phyloP scores from a whole-genome alignment of 2,113 vertebrate genomes.

The Benitochromis conjunctus region DNA sequence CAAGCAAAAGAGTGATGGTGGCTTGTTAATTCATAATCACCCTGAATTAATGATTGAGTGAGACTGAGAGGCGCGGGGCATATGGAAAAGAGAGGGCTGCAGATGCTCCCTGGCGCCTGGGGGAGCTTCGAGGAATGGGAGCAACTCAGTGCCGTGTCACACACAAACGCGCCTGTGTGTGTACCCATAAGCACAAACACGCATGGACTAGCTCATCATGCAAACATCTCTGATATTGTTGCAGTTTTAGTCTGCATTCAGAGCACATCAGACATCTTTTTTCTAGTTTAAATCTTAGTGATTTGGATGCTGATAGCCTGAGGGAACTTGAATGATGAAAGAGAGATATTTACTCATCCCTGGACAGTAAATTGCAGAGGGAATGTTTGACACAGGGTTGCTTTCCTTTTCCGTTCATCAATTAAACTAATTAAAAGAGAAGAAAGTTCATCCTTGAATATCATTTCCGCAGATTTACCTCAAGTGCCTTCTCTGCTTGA shows the following conservation, averaged over 20 bases:
- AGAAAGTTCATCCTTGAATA: not conserved
- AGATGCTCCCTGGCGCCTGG: slow-evolving; percentile 56
- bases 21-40: slow-evolving; percentile 71
- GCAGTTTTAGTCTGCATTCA: slow-evolving; percentile 16
- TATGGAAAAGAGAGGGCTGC: slow-evolving; percentile 65
- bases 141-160: slow-evolving; percentile 32
- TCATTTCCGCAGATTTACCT: not conserved
- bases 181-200: slow-evolving; percentile 14
- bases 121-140: slow-evolving; percentile 43
- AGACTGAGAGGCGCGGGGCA: slow-evolving; percentile 60
- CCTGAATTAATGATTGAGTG: slow-evolving; percentile 71
- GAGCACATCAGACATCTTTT: not conserved
- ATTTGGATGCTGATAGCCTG: slow-evolving; percentile 4
- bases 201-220: not conserved
- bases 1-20: slow-evolving; percentile 28
- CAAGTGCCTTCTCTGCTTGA: not conserved
- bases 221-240: slow-evolving; percentile 13
- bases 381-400: not conserved
- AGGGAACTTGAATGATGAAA: slow-evolving; percentile 36
- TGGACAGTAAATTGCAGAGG: slow-evolving; percentile 5
- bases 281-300: not conserved
- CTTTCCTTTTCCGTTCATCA: not conserved
- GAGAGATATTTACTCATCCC: slow-evolving; percentile 31
- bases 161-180: slow-evolving; percentile 19
- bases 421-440: not conserved